phyloP scores from a whole-genome alignment of 2,888 invertebrate genomes.

The Agriotes lineatus region DNA sequence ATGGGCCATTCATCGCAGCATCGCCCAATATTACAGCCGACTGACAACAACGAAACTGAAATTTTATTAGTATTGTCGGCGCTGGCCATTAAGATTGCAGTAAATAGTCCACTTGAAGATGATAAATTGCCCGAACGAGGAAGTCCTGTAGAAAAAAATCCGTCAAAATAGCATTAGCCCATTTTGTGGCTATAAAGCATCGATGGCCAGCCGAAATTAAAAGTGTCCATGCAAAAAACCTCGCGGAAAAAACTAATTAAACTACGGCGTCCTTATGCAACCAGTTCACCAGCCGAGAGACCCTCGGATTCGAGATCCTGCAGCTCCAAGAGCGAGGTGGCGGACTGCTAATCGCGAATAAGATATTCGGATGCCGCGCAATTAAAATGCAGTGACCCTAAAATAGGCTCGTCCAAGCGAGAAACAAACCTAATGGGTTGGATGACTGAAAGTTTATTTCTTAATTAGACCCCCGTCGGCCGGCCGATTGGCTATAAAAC shows the following conservation, averaged over 20 bases:
- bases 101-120: conserved; percentile 24
- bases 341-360: conserved; percentile 2
- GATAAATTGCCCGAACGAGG: conserved; percentile 20
- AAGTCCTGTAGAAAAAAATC: conserved; percentile 2
- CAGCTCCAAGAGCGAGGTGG: conserved; percentile 2
- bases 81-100: conserved; percentile 8
- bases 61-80: conserved; percentile 11
- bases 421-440: conserved; percentile 35
- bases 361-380: too few species aligned
- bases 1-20: conserved; percentile 28
- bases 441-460: conserved; percentile 45
- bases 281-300: background rate
- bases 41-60: background rate
- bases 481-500: conserved; percentile 31
- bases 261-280: background rate
- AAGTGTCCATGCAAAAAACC: background rate
- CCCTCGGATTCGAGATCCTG: background rate
- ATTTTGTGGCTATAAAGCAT: too few species aligned
- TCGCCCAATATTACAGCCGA: conserved; percentile 22
- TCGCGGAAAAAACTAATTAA: background rate
- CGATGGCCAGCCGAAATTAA: background rate
- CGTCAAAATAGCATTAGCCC: too few species aligned
- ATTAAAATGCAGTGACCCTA: conserved; percentile 34
- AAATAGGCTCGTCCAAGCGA: conserved; percentile 32
- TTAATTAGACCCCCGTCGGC: conserved; percentile 47